phyloP scores from a whole-genome alignment of 1,140 invertebrate genomes.

The Trachymyrmex septentrionalis region DNA sequence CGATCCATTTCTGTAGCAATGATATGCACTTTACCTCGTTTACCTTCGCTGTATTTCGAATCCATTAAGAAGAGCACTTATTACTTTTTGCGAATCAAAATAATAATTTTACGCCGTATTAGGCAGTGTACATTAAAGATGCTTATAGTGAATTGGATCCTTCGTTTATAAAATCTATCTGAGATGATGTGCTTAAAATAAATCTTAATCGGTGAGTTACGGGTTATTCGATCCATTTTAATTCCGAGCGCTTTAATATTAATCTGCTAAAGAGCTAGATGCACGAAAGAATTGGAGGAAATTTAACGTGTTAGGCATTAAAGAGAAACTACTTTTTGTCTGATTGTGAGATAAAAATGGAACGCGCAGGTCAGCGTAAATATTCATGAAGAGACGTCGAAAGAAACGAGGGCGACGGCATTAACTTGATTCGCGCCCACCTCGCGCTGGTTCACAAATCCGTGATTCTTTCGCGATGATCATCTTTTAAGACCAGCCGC shows the following conservation, averaged over 20 bases:
- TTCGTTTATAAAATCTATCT: neutral
- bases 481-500: constrained; percentile 71
- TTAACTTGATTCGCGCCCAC: constrained; percentile 62
- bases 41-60: neutral
- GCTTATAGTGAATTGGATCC: neutral
- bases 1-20: neutral
- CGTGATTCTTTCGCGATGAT: constrained; percentile 69
- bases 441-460: constrained; percentile 55
- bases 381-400: constrained; percentile 8
- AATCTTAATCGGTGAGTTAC: neutral
- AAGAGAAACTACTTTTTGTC: neutral
- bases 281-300: neutral
- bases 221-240: neutral
- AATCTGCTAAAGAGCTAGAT: neutral
- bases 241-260: neutral
- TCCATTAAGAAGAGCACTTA: neutral
- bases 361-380: neutral
- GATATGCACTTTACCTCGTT: constrained; percentile 23
- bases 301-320: neutral
- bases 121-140: neutral
- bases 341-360: constrained; percentile 5
- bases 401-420: constrained; percentile 64
- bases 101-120: neutral
- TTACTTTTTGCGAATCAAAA: neutral
- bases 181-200: neutral